Evolutionary conservation across 2,888 invertebrate species (phyloP).

Genomic region (Macrosiphum euphorbiae): DNA sequence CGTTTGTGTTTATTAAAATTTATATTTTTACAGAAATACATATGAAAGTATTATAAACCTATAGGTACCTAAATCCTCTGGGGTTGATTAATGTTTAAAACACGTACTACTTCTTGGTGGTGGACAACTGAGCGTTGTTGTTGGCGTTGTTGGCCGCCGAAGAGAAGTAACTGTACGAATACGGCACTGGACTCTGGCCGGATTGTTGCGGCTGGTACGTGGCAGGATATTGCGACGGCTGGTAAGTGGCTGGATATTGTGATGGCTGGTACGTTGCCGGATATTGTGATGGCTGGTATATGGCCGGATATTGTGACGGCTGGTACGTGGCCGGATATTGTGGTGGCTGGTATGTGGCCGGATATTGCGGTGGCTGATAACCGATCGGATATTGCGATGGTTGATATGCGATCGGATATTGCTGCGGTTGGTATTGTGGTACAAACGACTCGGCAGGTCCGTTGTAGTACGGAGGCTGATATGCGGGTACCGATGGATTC

Average conservation of each 20-base stretch:
- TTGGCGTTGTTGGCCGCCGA: neutral
- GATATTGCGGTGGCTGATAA: constrained; percentile 13
- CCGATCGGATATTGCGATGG: neutral
- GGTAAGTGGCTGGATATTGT: neutral
- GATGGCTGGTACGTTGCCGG: neutral
- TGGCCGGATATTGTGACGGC: neutral
- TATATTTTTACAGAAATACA: neutral
- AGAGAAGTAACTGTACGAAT: constrained; percentile 52
- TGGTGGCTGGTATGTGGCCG: neutral
- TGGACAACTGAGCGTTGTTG: neutral
- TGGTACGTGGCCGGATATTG: constrained; percentile 35
- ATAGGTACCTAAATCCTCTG: neutral
- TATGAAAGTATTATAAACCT: neutral
- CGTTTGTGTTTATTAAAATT: constrained; percentile 1
- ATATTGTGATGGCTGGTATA: constrained; percentile 18
- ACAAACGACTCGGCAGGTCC: neutral
- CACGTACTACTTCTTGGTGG: constrained; percentile 31
- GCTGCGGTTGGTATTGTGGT: constrained; percentile 14
- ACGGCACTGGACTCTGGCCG: neutral
- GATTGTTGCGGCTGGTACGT: constrained; percentile 27
- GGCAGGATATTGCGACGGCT: neutral
- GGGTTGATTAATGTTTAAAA: neutral
- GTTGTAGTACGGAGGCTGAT: constrained; percentile 14
- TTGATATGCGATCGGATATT: constrained; percentile 23
- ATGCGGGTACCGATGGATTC: constrained; percentile 19